These are phyloP conservation scores for Ferrisia virgata DNA, from an alignment of 2,888 invertebrate genomes.

Conservation along the genomic window DNA sequence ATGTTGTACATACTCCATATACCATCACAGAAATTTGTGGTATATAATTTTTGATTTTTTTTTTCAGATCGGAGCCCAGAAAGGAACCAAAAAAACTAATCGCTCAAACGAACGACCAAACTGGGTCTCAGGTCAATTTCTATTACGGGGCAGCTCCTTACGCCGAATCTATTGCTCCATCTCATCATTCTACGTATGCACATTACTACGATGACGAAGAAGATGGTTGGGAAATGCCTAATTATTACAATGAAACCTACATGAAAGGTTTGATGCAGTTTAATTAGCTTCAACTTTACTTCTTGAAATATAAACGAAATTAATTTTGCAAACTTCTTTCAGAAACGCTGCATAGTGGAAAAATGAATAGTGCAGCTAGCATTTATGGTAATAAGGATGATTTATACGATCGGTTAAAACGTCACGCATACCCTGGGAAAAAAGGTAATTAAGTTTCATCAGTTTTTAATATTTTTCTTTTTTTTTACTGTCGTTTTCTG, in stretches of 20 bases:
- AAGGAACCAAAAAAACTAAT: conserved; percentile 89
- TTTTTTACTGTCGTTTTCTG: conserved; percentile 26
- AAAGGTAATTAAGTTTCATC: conserved; percentile 67
- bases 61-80: conserved; percentile 71
- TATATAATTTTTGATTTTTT: neutral
- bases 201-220: conserved; percentile 95
- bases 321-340: too few relatives aligned
- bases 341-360: conserved; percentile 55
- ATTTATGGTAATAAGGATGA: conserved; percentile 94
- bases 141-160: conserved; percentile 94
- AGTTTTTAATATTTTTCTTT: neutral
- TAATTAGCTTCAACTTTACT: too few relatives aligned
- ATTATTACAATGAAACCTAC: conserved; percentile 93
- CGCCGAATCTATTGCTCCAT: conserved; percentile 91
- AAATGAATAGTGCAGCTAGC: conserved; percentile 66
- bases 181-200: conserved; percentile 91
- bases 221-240: conserved; percentile 97
- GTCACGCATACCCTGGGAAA: conserved; percentile 91
- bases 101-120: conserved; percentile 83
- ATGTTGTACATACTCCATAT: too few relatives aligned
- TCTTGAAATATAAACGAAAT: too few relatives aligned
- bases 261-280: conserved; percentile 71
- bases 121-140: conserved; percentile 92
- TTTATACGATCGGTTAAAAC: conserved; percentile 88
- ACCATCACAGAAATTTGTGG: neutral